Conservation (phyloP, 2,888 invertebrate genomes). For the Acholoe squamosa region DNA sequence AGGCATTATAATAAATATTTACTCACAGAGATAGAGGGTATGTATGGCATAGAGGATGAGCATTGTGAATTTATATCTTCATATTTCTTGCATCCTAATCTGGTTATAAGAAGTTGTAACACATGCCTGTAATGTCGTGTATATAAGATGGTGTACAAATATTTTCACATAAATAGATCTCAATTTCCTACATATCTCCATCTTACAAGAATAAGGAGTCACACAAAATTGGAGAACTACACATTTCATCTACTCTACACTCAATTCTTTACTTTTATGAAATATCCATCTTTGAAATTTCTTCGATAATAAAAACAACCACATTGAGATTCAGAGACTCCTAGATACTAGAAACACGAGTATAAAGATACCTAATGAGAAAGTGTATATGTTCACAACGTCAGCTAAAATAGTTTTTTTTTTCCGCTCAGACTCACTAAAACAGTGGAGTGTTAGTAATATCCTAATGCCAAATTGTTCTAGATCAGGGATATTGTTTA, state of each 20-base stretch:
- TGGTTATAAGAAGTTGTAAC: too few relatives aligned
- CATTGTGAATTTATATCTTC: too few relatives aligned
- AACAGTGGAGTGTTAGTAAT: not conserved
- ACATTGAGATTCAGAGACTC: not conserved
- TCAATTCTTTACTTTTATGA: not conserved
- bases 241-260: not conserved
- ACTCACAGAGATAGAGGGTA: too few relatives aligned
- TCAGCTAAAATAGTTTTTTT: constrained; percentile 5
- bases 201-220: not conserved
- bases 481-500: not conserved
- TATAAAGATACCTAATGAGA: not conserved
- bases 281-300: not conserved
- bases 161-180: too few relatives aligned
- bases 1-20: too few relatives aligned
- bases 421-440: constrained; percentile 30
- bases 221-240: not conserved
- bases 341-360: not conserved
- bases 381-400: not conserved
- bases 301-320: not conserved
- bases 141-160: too few relatives aligned
- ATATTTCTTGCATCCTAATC: too few relatives aligned
- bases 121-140: too few relatives aligned
- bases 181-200: not conserved
- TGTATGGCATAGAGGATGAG: too few relatives aligned
- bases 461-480: not conserved